A percentile compares a stretch with the other conserved stretches of the same genome.
Evolutionary conservation across 2,797 vertebrate genomes (phyloP).

Genomic region (Myoxocephalus aenaeus): DNA sequence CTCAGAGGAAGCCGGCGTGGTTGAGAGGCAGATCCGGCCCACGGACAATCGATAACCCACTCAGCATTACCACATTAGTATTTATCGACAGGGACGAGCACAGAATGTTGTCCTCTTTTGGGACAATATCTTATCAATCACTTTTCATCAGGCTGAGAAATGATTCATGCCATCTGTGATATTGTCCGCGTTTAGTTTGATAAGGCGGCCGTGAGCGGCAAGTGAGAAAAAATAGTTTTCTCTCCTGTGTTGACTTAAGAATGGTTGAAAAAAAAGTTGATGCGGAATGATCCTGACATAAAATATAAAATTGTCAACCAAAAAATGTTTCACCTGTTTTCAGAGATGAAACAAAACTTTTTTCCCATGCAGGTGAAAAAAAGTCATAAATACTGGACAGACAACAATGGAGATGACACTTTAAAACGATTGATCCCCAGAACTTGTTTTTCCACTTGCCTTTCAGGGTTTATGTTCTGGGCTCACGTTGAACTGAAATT

Average conservation of each 20-base stretch:
- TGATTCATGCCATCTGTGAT: not conserved
- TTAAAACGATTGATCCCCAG: too few species aligned
- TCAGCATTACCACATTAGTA: slow-evolving; percentile 23
- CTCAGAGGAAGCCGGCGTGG: slow-evolving; percentile 9
- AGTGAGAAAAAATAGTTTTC: not conserved
- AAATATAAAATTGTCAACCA: too few species aligned
- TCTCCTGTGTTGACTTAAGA: not conserved
- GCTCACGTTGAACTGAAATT: too few species aligned
- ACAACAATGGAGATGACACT: too few species aligned
- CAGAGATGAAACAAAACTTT: too few species aligned
- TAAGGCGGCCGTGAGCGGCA: not conserved
- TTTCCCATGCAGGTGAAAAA: too few species aligned
- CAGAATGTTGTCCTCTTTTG: slow-evolving; percentile 1
- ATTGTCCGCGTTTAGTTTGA: not conserved
- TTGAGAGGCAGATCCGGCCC: not conserved
- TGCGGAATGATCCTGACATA: too few species aligned
- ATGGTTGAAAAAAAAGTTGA: not conserved
- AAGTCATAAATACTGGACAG: too few species aligned
- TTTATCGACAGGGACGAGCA: slow-evolving; percentile 36
- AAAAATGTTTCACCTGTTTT: too few species aligned
- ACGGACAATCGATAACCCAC: slow-evolving; percentile 36
- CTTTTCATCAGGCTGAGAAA: not conserved
- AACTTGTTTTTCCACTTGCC: too few species aligned
- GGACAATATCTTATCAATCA: not conserved
- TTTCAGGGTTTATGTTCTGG: too few species aligned